A percentile compares a stretch with the other conserved stretches of the same genome.
phyloP scores from a whole-genome alignment of 2,113 vertebrate species.

The Hydrochoerus hydrochaeris region DNA sequence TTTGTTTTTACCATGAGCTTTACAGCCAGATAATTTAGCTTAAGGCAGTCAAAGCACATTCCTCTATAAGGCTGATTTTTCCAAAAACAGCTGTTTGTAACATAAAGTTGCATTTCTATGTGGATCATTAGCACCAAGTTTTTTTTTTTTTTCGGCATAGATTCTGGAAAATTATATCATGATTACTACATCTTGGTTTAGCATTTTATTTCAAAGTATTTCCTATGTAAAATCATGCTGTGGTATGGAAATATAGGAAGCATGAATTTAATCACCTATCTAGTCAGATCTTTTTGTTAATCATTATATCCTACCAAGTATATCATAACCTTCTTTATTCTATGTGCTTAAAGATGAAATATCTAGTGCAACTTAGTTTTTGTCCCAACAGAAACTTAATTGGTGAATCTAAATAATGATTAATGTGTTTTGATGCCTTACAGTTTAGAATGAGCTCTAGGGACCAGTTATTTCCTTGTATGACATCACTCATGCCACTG shows the following conservation, averaged over 20 bases:
- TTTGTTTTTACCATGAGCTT: background rate
- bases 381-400: background rate
- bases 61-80: slow-evolving; percentile 68
- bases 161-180: slow-evolving; percentile 11
- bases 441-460: background rate
- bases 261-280: slow-evolving; percentile 6
- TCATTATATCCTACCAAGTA: slow-evolving; percentile 28
- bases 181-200: background rate
- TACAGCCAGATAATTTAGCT: slow-evolving; percentile 58
- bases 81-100: slow-evolving; percentile 68
- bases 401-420: slow-evolving; percentile 48
- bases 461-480: background rate
- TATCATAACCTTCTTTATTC: background rate
- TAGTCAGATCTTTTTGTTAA: background rate
- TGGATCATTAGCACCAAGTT: slow-evolving; percentile 50
- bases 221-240: background rate
- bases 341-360: background rate
- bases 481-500: background rate
- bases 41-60: slow-evolving; percentile 66
- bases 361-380: background rate
- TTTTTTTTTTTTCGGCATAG: background rate
- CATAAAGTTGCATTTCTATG: slow-evolving; percentile 44
- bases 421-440: background rate
- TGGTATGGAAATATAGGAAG: background rate
- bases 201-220: slow-evolving; percentile 50